Percentiles rank a stretch among this genome's conserved stretches.
phyloP scores from a whole-genome alignment of 2,888 invertebrate species.

The Phorcus lineatus region DNA sequence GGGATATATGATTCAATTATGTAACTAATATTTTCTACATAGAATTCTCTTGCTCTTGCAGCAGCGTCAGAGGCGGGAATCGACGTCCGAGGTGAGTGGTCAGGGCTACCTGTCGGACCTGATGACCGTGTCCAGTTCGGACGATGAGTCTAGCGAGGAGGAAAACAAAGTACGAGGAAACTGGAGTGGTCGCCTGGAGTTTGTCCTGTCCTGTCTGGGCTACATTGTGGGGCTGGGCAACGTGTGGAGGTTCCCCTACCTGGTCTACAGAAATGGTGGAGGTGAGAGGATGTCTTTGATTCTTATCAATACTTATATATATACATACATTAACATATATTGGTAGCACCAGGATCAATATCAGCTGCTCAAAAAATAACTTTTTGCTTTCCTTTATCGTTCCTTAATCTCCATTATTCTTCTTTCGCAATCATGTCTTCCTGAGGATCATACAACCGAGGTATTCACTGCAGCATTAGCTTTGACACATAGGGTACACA shows the following conservation, averaged over 20 bases:
- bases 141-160: constrained; percentile 49
- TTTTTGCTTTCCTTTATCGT: too few species aligned
- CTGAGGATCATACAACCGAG: too few species aligned
- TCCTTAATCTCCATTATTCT: too few species aligned
- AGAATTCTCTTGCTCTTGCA: background rate
- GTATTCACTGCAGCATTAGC: too few species aligned
- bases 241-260: constrained; percentile 48
- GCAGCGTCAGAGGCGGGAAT: constrained; percentile 30
- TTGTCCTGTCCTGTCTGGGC: constrained; percentile 46
- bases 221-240: constrained; percentile 47
- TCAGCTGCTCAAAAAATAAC: too few species aligned
- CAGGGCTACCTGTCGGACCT: constrained; percentile 60
- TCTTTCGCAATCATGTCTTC: too few species aligned
- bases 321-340: too few species aligned
- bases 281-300: constrained; percentile 8
- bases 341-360: too few species aligned
- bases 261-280: constrained; percentile 44
- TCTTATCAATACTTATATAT: too few species aligned
- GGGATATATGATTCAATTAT: too few species aligned
- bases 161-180: constrained; percentile 45
- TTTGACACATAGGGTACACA: too few species aligned
- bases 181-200: constrained; percentile 45
- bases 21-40: too few species aligned
- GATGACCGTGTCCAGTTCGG: constrained; percentile 60
- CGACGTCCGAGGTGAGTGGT: constrained; percentile 48